Percentiles rank a stretch among this genome's conserved stretches.
These are phyloP conservation scores for Hypanus sabinus DNA, from an alignment of 2,113 vertebrate species.

Conservation along the genomic window DNA sequence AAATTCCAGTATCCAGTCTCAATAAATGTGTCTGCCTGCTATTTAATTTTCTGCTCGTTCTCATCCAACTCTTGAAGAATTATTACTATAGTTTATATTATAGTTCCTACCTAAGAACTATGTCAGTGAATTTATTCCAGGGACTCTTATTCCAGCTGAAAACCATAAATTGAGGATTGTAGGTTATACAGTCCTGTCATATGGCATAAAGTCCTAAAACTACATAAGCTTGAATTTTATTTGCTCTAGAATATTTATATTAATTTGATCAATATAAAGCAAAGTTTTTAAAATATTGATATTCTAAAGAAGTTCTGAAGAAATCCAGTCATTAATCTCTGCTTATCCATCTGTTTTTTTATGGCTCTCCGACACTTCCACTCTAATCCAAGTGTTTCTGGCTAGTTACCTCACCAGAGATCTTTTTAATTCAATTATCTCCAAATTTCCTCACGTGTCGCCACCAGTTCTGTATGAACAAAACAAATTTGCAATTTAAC, in stretches of 20 bases:
- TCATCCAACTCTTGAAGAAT: background rate
- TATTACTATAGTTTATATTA: background rate
- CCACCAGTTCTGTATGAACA: background rate
- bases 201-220: no score
- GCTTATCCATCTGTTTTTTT: background rate
- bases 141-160: background rate
- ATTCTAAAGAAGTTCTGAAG: background rate
- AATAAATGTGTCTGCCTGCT: background rate
- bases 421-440: background rate
- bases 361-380: background rate
- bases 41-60: background rate
- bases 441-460: background rate
- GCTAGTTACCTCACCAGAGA: background rate
- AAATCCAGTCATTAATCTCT: background rate
- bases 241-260: background rate
- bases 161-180: background rate
- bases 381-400: background rate
- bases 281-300: background rate
- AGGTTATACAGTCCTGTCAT: background rate
- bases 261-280: background rate
- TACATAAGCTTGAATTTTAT: background rate
- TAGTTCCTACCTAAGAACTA: background rate
- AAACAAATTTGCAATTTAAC: background rate
- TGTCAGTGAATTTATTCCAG: background rate
- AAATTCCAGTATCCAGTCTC: background rate